Evolutionary conservation across 2,797 vertebrate species (phyloP).

Genomic region (Spinus olivaceus): DNA sequence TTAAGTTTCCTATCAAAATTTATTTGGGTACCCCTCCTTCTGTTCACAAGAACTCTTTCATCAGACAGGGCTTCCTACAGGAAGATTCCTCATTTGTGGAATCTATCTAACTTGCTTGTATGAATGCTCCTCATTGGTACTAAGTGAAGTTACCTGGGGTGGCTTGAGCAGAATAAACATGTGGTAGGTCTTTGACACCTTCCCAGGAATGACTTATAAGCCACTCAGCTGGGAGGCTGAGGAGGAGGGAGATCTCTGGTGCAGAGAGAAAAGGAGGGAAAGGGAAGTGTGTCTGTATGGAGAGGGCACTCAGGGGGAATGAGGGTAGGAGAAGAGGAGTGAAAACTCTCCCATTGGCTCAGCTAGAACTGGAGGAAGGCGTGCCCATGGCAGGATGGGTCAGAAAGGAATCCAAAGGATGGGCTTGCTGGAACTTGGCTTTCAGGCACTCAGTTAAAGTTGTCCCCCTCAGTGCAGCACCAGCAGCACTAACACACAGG

Average conservation of each 20-base stretch:
- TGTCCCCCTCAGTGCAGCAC: background rate
- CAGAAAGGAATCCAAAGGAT: background rate
- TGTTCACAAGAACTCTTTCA: background rate
- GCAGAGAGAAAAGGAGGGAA: background rate
- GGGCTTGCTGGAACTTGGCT: background rate
- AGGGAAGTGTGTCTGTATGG: background rate
- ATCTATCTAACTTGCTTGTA: background rate
- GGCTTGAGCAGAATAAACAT: background rate
- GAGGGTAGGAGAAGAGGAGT: background rate
- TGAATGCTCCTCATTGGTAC: background rate
- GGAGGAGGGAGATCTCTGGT: background rate
- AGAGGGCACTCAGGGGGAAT: background rate
- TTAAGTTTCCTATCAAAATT: background rate
- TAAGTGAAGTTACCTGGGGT: background rate
- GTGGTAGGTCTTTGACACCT: background rate
- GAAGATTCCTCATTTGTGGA: background rate
- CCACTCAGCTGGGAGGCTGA: background rate
- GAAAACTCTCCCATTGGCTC: background rate
- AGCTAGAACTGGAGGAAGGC: background rate
- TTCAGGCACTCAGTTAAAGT: background rate
- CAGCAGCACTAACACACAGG: background rate
- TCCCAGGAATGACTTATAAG: background rate
- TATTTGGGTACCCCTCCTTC: background rate
- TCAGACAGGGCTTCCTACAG: background rate
- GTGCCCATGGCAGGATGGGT: background rate